phyloP scores from a whole-genome alignment of 2,888 invertebrate species.

The Ferrisia virgata region DNA sequence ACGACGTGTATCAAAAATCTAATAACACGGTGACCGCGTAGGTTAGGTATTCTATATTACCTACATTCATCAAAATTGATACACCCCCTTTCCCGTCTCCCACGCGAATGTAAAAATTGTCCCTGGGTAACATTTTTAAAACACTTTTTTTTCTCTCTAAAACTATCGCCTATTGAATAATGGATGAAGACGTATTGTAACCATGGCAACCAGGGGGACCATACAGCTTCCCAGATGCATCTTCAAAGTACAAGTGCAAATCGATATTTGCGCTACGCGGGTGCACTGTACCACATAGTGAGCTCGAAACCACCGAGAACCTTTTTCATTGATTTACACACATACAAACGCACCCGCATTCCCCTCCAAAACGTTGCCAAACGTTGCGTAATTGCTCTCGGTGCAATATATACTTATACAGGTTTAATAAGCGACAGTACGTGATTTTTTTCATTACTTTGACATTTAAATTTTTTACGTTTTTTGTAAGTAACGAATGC shows the following conservation, averaged over 20 bases:
- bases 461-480: too few species aligned
- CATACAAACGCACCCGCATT: neutral
- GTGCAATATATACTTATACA: neutral
- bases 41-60: neutral
- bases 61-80: neutral
- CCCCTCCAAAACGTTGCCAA: neutral
- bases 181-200: constrained; percentile 24
- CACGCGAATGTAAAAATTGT: neutral
- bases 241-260: constrained; percentile 33
- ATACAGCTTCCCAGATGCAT: constrained; percentile 26
- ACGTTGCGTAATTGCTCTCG: constrained; percentile 18
- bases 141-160: neutral
- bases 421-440: neutral
- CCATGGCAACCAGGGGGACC: neutral
- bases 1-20: neutral
- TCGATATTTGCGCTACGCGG: constrained; percentile 26
- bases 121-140: neutral
- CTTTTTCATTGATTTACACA: constrained; percentile 10
- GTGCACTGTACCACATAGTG: constrained; percentile 24
- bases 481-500: too few species aligned
- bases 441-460: neutral
- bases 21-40: neutral
- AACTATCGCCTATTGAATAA: constrained; percentile 26
- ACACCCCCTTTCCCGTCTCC: neutral
- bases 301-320: constrained; percentile 7